phyloP scores from a whole-genome alignment of 2,113 vertebrate genomes.

The Plecotus auritus region DNA sequence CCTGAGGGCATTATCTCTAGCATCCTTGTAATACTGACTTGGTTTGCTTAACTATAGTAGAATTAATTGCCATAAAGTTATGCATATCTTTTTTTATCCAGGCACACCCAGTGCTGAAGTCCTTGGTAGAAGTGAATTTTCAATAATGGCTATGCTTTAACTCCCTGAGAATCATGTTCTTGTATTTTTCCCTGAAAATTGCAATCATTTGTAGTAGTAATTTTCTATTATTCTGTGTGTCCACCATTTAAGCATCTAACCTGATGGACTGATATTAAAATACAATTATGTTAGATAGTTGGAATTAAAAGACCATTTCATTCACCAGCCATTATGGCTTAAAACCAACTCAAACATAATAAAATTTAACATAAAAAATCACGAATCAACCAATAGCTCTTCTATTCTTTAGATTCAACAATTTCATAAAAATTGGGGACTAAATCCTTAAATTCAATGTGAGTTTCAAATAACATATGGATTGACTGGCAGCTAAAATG shows the following conservation, averaged over 20 bases:
- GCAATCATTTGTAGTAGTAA: not conserved
- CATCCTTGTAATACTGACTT: not conserved
- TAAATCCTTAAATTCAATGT: not conserved
- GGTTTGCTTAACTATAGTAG: not conserved
- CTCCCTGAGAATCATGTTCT: not conserved
- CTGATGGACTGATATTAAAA: conserved; percentile 31
- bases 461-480: not conserved
- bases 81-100: not conserved
- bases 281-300: conserved; percentile 9
- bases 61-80: conserved; percentile 31
- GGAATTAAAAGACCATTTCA: conserved; percentile 45
- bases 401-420: not conserved
- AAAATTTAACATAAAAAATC: not conserved
- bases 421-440: not conserved
- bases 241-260: conserved; percentile 3
- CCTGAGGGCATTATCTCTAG: conserved; percentile 14
- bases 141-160: not conserved
- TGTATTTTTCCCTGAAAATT: not conserved
- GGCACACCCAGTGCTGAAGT: not conserved
- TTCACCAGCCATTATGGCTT: not conserved
- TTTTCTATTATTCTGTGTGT: not conserved
- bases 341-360: conserved; percentile 11
- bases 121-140: not conserved
- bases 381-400: not conserved
- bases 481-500: conserved; percentile 21